phyloP scores from a whole-genome alignment of 1,140 invertebrate genomes.

The Euwallacea fornicatus region DNA sequence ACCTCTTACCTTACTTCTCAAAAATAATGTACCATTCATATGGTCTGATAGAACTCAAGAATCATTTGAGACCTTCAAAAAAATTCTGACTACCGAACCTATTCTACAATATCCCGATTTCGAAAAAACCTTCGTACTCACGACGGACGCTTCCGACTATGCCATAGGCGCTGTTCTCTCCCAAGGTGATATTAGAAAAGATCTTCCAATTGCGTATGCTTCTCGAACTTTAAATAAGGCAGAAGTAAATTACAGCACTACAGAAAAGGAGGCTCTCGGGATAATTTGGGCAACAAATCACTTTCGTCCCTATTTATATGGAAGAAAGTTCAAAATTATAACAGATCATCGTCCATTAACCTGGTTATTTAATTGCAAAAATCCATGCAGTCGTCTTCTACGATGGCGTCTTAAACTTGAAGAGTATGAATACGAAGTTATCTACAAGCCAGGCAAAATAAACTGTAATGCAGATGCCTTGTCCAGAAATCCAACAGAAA shows the following conservation, averaged over 20 bases:
- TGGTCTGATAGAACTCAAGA: constrained; percentile 39
- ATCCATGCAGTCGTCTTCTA: constrained; percentile 52
- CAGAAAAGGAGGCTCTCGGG: too few relatives aligned
- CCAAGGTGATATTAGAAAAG: constrained; percentile 39
- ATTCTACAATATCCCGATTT: constrained; percentile 52
- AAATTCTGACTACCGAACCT: constrained; percentile 50
- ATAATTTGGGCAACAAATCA: too few relatives aligned
- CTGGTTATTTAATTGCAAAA: constrained; percentile 52
- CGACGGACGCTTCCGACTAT: constrained; percentile 53
- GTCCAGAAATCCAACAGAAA: too few relatives aligned
- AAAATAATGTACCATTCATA: too few relatives aligned
- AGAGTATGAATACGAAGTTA: constrained; percentile 55
- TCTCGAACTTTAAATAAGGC: too few relatives aligned
- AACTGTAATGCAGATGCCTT: constrained; percentile 51
- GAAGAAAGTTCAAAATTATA: constrained; percentile 38
- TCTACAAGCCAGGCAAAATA: constrained; percentile 51
- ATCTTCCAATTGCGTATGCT: too few relatives aligned
- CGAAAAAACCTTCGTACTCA: constrained; percentile 48
- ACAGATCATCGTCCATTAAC: constrained; percentile 40
- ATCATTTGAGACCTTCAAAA: constrained; percentile 52
- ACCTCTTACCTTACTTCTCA: too few relatives aligned
- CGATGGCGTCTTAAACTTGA: constrained; percentile 53
- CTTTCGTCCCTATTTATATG: too few relatives aligned
- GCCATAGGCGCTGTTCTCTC: constrained; percentile 45
- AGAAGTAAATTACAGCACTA: too few relatives aligned